phyloP scores from a whole-genome alignment of 2,888 invertebrate genomes.

The Brachynemurus nebulosus region DNA sequence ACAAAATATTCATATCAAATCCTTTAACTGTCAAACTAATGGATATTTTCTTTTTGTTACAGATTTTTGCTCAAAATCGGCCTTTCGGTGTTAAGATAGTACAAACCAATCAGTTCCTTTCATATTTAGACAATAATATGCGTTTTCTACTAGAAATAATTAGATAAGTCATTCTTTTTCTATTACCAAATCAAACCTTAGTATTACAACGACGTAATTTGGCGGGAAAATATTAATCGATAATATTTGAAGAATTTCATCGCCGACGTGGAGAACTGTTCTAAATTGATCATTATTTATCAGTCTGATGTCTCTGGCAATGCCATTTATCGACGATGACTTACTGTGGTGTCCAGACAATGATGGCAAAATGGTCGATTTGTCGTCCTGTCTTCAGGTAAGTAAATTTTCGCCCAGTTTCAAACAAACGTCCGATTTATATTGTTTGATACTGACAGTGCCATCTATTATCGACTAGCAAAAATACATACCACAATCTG shows the following conservation, averaged over 20 bases:
- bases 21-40: not conserved
- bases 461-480: no score
- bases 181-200: no score
- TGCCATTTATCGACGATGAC: constrained; percentile 95
- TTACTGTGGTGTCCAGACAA: constrained; percentile 89
- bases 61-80: constrained; percentile 23
- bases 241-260: no score
- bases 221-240: no score
- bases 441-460: no score
- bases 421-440: no score
- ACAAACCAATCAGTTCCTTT: not conserved
- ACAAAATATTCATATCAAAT: constrained; percentile 1
- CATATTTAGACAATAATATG: not conserved
- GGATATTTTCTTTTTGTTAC: constrained; percentile 15
- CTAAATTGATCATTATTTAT: no score
- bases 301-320: constrained; percentile 62
- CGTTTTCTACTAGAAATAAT: not conserved
- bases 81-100: not conserved
- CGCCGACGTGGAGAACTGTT: no score
- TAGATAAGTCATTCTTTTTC: not conserved
- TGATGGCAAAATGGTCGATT: constrained; percentile 87
- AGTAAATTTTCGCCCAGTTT: constrained; percentile 23
- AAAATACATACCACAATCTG: no score
- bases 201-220: no score
- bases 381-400: constrained; percentile 79